Conservation (phyloP, 1,140 invertebrate genomes). For the Drosophila hydei region DNA sequence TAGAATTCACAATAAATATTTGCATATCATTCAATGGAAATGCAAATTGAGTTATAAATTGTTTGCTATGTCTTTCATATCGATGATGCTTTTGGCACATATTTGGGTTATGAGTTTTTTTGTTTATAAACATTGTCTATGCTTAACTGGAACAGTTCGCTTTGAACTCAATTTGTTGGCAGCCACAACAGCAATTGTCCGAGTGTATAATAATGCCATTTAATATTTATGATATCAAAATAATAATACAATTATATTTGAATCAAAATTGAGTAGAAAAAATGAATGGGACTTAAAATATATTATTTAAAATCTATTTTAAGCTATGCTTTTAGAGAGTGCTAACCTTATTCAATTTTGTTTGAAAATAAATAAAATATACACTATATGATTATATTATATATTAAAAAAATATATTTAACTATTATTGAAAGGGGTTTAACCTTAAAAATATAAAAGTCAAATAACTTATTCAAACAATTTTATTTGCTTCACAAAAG, state of each 20-base stretch:
- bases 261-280: neutral
- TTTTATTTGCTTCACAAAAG: too few species aligned
- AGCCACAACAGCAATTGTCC: neutral
- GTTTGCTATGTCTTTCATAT: conserved; percentile 28
- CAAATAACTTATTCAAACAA: too few species aligned
- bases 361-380: too few species aligned
- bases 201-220: too few species aligned
- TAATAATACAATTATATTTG: neutral
- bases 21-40: conserved; percentile 72
- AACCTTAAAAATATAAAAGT: too few species aligned
- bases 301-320: too few species aligned
- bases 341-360: too few species aligned
- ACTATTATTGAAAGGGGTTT: too few species aligned
- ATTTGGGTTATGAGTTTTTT: conserved; percentile 38
- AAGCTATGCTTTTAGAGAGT: too few species aligned
- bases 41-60: conserved; percentile 70
- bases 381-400: too few species aligned
- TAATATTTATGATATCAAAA: neutral
- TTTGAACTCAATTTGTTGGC: neutral
- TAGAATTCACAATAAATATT: conserved; percentile 61
- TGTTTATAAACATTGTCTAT: conserved; percentile 17
- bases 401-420: too few species aligned
- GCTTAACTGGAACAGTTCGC: conserved; percentile 50
- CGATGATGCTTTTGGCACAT: conserved; percentile 57
- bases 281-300: too few species aligned